These are phyloP conservation scores for Leptonema lineaticorne DNA, from an alignment of 1,140 invertebrate species.

Conservation along the genomic window DNA sequence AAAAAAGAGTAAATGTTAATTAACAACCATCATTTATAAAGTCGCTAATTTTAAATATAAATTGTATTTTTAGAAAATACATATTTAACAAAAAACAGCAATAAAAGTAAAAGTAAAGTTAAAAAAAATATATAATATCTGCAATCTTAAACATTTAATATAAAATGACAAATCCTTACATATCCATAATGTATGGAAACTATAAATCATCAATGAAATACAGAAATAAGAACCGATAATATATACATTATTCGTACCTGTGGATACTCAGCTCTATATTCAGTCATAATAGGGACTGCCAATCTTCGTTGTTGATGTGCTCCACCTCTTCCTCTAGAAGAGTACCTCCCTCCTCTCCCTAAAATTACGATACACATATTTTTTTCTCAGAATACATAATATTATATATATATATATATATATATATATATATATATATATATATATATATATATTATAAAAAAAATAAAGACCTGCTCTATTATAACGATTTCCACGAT, in stretches of 20 bases:
- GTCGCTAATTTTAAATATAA: no score
- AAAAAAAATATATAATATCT: no score
- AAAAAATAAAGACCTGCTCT: conserved; percentile 27
- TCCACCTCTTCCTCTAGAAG: conserved; percentile 30
- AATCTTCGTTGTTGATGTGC: conserved; percentile 26
- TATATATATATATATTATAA: background rate
- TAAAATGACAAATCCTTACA: no score
- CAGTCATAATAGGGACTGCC: conserved; percentile 11
- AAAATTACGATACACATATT: background rate
- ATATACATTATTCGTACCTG: conserved; percentile 30
- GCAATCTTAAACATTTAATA: no score
- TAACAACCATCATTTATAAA: no score
- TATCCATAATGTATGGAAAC: no score
- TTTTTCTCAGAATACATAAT: background rate
- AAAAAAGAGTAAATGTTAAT: no score
- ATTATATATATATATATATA: background rate
- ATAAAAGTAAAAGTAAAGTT: no score
- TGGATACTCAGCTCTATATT: conserved; percentile 25
- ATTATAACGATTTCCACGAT: conserved; percentile 26
- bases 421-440: background rate
- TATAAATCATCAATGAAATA: no score
- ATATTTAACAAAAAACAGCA: no score
- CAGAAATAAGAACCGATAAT: no score
- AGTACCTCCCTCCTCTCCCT: conserved; percentile 34
- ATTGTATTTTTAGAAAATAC: no score